Base-by-base conservation (phyloP, 2,888 invertebrate genomes). In the Epiblema foenella region DNA sequence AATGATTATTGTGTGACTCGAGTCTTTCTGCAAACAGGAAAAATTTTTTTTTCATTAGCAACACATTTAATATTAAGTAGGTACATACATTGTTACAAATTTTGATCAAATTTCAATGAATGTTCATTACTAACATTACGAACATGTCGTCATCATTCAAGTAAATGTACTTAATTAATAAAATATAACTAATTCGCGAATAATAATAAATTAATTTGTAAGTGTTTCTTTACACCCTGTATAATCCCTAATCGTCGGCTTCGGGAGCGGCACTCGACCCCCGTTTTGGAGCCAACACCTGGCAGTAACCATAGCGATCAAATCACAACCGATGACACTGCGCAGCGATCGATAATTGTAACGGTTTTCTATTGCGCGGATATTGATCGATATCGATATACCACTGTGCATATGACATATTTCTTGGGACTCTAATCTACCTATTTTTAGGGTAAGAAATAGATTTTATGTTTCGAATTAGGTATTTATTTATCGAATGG, bases 281-380 rank as follows among this genome's bases (percentile, higher is more conserved):
- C 83, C 78, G 64, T 78, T n/a, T 79, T 81, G 81, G 76, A 15
- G 71, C 69, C 77, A 79, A 86, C 93, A 93, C 93, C 93, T 93
- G 93, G 93, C 85, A 74, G 93, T 93, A 85, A 88, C 93, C 91
- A 93, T 93, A 88, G 93, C 82, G 90, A 93, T 90, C 86, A 87
- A 93, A 93, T 93, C 93, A 88, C 71, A 80, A 79, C 76, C 78
- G 81, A 85, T 86, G 85, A 81, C 83, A 82, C 83, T 81, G 81
- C 77, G 79, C 79, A 82, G 82, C 77, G 81, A 83, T 79, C 77
- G 73, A 67, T 76, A 83, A 87, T 76, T 75, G 75, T 88, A 91
- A 91, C 92, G 91, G 90, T 83, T 86, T 83, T 81, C 79, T 80
- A 80, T 83, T 81, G 78, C 39, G 24, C 37, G 15, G n/a, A 64